Percentiles rank a stretch among this genome's conserved stretches.
Evolutionary conservation across 2,113 vertebrate genomes (phyloP).

Genomic region (Sturnus vulgaris): DNA sequence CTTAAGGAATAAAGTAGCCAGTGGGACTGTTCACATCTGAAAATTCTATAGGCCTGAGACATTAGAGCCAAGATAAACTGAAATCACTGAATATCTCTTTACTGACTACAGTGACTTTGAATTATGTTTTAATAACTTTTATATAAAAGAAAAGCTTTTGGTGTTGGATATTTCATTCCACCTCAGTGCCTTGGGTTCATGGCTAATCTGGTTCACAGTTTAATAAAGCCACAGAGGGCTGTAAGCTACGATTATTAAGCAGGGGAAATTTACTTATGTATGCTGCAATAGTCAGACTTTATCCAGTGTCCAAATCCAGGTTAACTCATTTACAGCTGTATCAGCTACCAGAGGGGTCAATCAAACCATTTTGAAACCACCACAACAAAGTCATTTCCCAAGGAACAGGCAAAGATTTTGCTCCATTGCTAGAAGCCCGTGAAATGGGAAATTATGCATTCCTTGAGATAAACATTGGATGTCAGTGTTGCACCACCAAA

Average conservation of each 20-base stretch:
- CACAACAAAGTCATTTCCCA: neutral
- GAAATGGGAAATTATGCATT: conserved; percentile 26
- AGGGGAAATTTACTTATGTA: neutral
- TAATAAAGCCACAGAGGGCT: neutral
- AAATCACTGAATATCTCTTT: neutral
- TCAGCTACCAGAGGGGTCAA: neutral
- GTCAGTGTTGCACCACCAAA: conserved; percentile 61
- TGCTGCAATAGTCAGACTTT: neutral
- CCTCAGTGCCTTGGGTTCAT: neutral
- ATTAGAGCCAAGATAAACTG: neutral
- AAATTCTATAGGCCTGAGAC: neutral
- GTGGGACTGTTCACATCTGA: neutral
- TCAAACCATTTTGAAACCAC: neutral
- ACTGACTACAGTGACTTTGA: neutral
- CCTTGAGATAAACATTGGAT: conserved; percentile 15
- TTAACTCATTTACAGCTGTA: neutral
- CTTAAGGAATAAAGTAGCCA: neutral
- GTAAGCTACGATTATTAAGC: neutral
- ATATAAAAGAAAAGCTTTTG: neutral
- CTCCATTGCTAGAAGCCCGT: neutral
- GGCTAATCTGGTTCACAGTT: neutral
- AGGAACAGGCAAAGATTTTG: neutral
- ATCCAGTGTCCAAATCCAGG: neutral
- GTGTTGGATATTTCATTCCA: neutral
- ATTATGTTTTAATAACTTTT: neutral